Evolutionary conservation across 35 echinoderm and acorn worm species (phyloP).

Genomic region (Apostichopus parvimensis): DNA sequence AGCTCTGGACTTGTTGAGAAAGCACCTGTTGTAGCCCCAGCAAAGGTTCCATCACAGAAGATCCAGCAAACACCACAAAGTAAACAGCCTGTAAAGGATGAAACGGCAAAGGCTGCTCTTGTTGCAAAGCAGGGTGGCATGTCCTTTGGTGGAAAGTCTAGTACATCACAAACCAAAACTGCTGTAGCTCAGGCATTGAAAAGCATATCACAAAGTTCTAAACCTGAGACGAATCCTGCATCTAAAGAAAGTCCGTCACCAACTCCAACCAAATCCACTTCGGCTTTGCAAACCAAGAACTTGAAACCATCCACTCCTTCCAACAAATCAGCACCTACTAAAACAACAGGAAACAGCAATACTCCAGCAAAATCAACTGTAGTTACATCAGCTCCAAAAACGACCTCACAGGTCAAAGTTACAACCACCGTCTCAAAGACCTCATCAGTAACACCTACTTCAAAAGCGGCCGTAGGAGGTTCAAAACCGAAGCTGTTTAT

Average conservation of each 20-base stretch:
- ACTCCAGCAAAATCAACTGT: neutral
- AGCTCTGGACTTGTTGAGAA: constrained; percentile 45
- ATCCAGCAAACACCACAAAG: neutral
- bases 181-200: constrained; percentile 52
- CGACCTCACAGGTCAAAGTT: neutral
- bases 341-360: neutral
- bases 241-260: constrained; percentile 20
- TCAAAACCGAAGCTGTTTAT: constrained; percentile 2
- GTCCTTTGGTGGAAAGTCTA: neutral
- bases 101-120: neutral
- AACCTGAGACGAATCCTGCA: neutral
- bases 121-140: constrained; percentile 1
- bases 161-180: constrained; percentile 27
- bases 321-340: neutral
- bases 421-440: neutral
- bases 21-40: neutral
- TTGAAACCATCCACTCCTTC: neutral
- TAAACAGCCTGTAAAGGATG: constrained; percentile 17
- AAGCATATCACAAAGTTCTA: constrained; percentile 20
- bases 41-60: neutral
- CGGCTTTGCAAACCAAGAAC: neutral
- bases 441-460: neutral
- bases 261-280: neutral
- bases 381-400: neutral
- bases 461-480: neutral